Base-by-base conservation (phyloP, 2,888 invertebrate genomes). In the Synanthedon myopaeformis region DNA sequence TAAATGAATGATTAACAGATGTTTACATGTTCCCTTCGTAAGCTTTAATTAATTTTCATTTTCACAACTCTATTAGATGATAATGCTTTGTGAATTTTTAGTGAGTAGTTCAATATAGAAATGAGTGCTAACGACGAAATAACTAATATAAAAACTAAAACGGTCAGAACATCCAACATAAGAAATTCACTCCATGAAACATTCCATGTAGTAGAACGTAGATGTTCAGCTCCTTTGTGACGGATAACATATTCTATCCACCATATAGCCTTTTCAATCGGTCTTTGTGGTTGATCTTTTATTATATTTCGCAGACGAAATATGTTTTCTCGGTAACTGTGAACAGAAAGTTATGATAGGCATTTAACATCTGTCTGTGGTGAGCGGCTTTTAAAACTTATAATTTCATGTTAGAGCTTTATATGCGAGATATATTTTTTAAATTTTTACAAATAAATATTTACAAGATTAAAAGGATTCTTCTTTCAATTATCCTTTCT, bases 261-360 rank as follows among this genome's bases (percentile, higher is more conserved):
- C 86, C 86, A 86, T 1, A 87, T 63, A 0, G 80, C 79, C n/a
- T 78, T 74, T 3, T 84, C 76, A 41, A 84, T 49, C 0, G 79
- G 68, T 1, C 57, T 55, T 61, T 77, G 69, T 0, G 82, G 81
- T 57, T 80, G 73, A 56, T 88, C 86, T 3, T 57, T 55, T 61
- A 82, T 66, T 5, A 82, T 35, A 0, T 52, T 52, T 0, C 70
- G 62, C 0, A 83, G 58, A 2, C 55, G 57, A 2, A 49, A 51
- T 3, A 76, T 61, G 52, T 72, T 75, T 5, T 59, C 6, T 13
- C 17, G 1, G 48, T 45, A 45, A 14, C 45, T 45, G 45, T 45
- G 14, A 45, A 13, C 14, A 45, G 14, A 45, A 45, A 45, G 0
- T 6, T 45, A 45, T 45, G 5, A 45, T 6, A 5, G 14, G 10